Evolutionary conservation across 2,888 invertebrate genomes (phyloP).

Genomic region (Clivina fossor): DNA sequence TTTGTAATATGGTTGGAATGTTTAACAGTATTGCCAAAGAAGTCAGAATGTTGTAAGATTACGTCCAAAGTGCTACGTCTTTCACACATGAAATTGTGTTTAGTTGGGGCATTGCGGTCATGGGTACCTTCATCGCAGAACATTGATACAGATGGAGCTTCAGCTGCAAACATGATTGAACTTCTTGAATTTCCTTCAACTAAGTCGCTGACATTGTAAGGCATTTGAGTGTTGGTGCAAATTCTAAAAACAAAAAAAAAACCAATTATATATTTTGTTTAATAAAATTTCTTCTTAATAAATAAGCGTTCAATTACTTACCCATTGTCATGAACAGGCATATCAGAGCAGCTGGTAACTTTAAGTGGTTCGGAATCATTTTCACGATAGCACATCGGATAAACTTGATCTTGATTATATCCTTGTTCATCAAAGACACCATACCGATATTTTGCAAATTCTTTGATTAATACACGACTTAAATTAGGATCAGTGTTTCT

Average conservation of each 20-base stretch:
- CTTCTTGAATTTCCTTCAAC: conserved; percentile 55
- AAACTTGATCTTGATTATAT: conserved; percentile 59
- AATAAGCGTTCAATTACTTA: conserved; percentile 44
- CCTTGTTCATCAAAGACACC: conserved; percentile 70
- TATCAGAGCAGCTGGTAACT: conserved; percentile 59
- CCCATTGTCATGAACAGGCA: conserved; percentile 55
- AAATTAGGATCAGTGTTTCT: conserved; percentile 47
- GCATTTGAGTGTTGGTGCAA: conserved; percentile 41
- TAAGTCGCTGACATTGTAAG: conserved; percentile 51
- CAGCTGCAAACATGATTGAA: conserved; percentile 59
- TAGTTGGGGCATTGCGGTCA: conserved; percentile 64
- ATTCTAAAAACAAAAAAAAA: conserved; percentile 42
- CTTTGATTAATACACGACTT: conserved; percentile 58
- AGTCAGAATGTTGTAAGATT: conserved; percentile 59
- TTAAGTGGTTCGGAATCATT: conserved; percentile 50
- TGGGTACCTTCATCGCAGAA: conserved; percentile 66
- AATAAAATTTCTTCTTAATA: background rate
- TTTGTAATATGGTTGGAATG: conserved; percentile 50
- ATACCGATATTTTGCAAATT: conserved; percentile 69
- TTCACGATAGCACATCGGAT: conserved; percentile 59
- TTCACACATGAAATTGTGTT: conserved; percentile 66
- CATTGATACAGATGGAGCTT: conserved; percentile 57
- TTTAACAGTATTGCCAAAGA: conserved; percentile 45
- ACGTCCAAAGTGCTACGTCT: conserved; percentile 62
- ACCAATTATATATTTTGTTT: background rate